Conservation (phyloP, 2,113 vertebrate species). For the Crotalus helleri region DNA sequence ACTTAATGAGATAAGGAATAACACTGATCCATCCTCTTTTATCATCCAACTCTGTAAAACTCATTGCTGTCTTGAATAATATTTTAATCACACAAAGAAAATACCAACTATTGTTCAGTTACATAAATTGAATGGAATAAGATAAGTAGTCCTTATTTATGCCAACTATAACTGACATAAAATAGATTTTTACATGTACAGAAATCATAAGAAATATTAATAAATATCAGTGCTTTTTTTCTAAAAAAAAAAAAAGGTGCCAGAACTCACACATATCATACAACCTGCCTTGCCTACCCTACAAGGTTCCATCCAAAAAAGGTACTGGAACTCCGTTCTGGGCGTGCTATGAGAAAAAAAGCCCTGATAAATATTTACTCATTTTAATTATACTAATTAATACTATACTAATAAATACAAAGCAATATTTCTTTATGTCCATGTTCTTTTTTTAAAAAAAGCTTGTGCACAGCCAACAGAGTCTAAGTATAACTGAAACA, state of each 20-base stretch:
- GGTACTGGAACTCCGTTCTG: too few species aligned
- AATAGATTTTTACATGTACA: neutral
- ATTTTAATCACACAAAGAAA: neutral
- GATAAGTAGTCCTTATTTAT: neutral
- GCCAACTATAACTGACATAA: neutral
- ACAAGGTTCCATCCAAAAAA: too few species aligned
- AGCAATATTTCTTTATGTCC: neutral
- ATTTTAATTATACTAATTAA: neutral
- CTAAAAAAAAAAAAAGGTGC: too few species aligned
- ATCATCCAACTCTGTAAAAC: neutral
- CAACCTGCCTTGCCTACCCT: too few species aligned
- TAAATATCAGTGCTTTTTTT: neutral
- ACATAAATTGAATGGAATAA: neutral
- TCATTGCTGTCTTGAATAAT: neutral
- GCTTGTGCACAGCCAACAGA: neutral
- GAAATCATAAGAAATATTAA: neutral
- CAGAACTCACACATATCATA: too few species aligned
- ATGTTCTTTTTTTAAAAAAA: neutral
- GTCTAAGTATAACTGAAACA: neutral
- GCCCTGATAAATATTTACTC: neutral
- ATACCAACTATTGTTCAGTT: neutral
- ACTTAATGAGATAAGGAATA: neutral
- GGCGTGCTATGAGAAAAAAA: too few species aligned
- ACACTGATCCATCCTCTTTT: neutral
- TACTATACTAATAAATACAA: neutral